phyloP scores from a whole-genome alignment of 2,888 invertebrate genomes.

The Zaprionus bogoriensis region DNA sequence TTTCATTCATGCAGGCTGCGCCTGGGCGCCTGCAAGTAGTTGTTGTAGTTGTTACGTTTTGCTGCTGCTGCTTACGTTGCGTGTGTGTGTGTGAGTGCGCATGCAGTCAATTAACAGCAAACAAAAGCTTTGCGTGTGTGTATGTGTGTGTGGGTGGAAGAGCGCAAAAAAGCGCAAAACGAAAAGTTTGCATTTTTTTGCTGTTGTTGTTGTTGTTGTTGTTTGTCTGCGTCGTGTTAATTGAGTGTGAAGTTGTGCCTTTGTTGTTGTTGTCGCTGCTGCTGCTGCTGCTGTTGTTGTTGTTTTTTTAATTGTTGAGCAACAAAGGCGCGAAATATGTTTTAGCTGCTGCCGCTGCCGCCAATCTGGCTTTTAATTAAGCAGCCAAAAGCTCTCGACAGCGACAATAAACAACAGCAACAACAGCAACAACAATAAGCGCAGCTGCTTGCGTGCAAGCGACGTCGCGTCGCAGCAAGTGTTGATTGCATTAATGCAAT shows the following conservation, averaged over 20 bases:
- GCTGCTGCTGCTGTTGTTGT: slow-evolving; percentile 12
- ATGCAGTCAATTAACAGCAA: slow-evolving; percentile 72
- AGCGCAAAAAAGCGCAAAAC: slow-evolving; percentile 27
- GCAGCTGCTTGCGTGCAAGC: slow-evolving; percentile 59
- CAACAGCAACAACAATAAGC: slow-evolving; percentile 25
- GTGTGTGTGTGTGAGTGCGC: slow-evolving; percentile 35
- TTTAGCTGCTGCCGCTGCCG: slow-evolving; percentile 50
- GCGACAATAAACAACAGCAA: slow-evolving; percentile 9
- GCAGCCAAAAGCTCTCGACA: slow-evolving; percentile 45
- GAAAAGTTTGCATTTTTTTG: slow-evolving; percentile 56
- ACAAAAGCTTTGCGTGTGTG: slow-evolving; percentile 55
- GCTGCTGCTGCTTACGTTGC: slow-evolving; percentile 26
- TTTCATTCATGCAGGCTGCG: slow-evolving; percentile 69
- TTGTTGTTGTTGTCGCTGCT: slow-evolving; percentile 45
- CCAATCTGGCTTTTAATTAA: slow-evolving; percentile 61
- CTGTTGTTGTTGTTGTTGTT: slow-evolving; percentile 30
- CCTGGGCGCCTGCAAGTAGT: slow-evolving; percentile 28
- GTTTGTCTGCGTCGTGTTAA: slow-evolving; percentile 69
- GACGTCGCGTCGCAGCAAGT: slow-evolving; percentile 54
- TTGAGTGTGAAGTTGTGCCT: slow-evolving; percentile 74
- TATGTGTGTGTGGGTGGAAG: slow-evolving; percentile 18
- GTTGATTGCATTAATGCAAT: slow-evolving; percentile 73
- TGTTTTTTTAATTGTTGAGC: slow-evolving; percentile 74
- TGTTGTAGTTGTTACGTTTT: slow-evolving; percentile 33
- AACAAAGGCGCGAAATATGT: slow-evolving; percentile 76